Conservation (phyloP, 1,140 invertebrate genomes). For the Melanaphis sacchari region DNA sequence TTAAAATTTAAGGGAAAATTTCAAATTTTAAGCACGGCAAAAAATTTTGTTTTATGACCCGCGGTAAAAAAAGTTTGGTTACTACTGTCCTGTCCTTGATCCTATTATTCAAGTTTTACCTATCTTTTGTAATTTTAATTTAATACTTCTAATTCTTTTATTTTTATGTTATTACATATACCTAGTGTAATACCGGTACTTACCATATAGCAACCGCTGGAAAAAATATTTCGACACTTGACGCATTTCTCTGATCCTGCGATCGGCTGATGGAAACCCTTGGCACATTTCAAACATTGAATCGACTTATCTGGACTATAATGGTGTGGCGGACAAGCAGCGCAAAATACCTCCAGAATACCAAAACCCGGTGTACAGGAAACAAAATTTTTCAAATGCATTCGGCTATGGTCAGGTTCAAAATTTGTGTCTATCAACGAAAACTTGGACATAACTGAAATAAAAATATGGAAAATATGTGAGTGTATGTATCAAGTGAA, state of each 20-base stretch:
- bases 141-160: too few relatives aligned
- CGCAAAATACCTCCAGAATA: neutral
- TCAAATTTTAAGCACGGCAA: too few relatives aligned
- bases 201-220: slow-evolving; percentile 25
- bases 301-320: neutral
- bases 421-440: neutral
- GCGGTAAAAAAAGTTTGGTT: too few relatives aligned
- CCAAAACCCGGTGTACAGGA: slow-evolving; percentile 5
- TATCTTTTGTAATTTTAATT: too few relatives aligned
- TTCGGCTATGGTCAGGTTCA: neutral
- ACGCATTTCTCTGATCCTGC: slow-evolving; percentile 30
- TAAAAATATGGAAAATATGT: neutral
- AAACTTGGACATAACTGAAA: neutral
- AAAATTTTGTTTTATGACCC: too few relatives aligned
- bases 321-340: slow-evolving; percentile 25
- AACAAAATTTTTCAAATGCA: neutral
- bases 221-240: neutral
- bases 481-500: neutral
- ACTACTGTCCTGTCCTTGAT: too few relatives aligned
- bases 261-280: neutral
- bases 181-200: neutral
- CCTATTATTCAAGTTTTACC: too few relatives aligned
- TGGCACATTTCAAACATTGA: neutral
- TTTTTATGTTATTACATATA: neutral
- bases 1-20: too few relatives aligned